These are phyloP conservation scores for Gallinago stenura DNA, from an alignment of 2,797 vertebrate species.

Conservation along the genomic window DNA sequence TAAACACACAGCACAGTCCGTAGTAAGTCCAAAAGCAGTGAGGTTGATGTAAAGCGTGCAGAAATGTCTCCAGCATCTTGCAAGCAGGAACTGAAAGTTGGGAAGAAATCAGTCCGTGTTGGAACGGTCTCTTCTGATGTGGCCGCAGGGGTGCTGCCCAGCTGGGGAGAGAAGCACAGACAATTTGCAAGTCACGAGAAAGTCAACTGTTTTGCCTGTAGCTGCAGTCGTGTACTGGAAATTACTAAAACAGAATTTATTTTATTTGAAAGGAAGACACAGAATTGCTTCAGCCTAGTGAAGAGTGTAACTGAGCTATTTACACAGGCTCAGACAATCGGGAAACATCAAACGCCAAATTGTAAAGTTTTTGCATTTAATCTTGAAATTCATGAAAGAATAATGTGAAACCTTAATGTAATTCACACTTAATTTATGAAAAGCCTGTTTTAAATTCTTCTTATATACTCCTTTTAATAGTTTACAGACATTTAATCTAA, in stretches of 20 bases:
- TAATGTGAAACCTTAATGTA: background rate
- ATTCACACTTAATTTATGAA: background rate
- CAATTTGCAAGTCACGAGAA: constrained; percentile 36
- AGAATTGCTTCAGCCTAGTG: background rate
- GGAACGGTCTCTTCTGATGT: constrained; percentile 29
- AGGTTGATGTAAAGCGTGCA: background rate
- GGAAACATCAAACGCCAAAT: background rate
- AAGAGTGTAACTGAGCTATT: background rate
- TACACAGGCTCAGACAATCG: background rate
- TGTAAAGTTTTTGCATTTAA: background rate
- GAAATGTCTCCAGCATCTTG: constrained; percentile 1
- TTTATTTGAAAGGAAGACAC: background rate
- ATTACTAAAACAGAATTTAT: background rate
- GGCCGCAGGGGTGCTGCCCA: constrained; percentile 40
- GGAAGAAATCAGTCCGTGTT: constrained; percentile 30
- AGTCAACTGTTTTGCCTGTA: background rate
- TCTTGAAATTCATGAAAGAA: background rate
- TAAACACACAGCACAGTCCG: background rate
- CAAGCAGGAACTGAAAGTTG: background rate
- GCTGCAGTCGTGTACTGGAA: background rate
- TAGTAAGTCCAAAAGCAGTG: background rate
- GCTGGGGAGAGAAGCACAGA: background rate
- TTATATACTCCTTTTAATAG: background rate
- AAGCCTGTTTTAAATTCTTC: background rate
- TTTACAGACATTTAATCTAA: background rate